These are phyloP conservation scores for Vulpes lagopus DNA, from an alignment of 2,113 vertebrate species.

Conservation along the genomic window DNA sequence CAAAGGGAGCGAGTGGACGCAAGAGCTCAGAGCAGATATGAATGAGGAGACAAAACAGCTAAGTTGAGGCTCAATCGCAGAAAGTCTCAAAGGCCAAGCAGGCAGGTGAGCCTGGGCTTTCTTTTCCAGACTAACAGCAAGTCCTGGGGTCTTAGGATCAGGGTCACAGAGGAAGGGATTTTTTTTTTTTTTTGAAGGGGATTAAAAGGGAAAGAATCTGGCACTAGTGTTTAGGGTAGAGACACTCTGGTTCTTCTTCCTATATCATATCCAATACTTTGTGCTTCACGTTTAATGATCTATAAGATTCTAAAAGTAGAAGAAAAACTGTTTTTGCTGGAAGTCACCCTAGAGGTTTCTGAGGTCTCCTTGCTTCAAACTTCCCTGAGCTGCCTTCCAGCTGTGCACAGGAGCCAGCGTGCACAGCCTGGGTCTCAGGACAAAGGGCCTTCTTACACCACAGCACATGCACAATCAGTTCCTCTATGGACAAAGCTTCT, in stretches of 20 bases:
- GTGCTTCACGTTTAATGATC: background rate
- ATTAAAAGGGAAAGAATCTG: conserved; percentile 14
- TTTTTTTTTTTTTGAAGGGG: background rate
- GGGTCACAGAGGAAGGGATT: background rate
- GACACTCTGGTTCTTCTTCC: background rate
- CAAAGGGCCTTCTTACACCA: background rate
- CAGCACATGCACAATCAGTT: background rate
- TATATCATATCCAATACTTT: background rate
- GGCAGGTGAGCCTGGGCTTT: background rate
- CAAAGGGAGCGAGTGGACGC: background rate
- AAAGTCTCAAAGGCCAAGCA: background rate
- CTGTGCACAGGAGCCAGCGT: background rate
- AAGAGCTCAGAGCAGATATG: background rate
- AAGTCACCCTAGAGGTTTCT: background rate
- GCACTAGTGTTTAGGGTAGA: background rate
- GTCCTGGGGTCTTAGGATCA: background rate
- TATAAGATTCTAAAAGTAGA: conserved; percentile 39
- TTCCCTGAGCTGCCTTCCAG: background rate
- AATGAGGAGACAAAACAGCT: background rate
- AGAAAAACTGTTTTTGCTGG: conserved; percentile 19
- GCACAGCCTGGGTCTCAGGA: background rate
- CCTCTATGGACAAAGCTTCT: background rate
- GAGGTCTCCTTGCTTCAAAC: background rate
- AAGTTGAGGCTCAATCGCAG: background rate
- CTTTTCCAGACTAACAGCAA: background rate